Evolutionary conservation across 2,113 vertebrate species (phyloP), one percentile per base, ranked within the genome.

Genomic region (Pristiophorus japonicus): DNA sequence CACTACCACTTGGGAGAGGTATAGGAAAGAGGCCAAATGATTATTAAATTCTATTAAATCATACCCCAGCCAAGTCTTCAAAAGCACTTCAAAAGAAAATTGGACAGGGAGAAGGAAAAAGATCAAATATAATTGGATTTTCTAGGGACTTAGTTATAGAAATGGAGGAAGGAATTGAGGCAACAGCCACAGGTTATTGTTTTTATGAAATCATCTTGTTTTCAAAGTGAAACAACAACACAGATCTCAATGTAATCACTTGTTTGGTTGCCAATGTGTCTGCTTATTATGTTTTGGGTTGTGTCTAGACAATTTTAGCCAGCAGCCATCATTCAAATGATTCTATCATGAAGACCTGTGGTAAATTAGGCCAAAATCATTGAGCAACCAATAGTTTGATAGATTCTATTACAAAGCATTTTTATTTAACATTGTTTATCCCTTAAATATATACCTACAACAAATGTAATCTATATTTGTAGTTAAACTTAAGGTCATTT

Each of bases 371-470:
- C 11, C 51, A 90, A 42, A 88, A 62, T n/a, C 62, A 34, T n/a
- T 62, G 30, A 59, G 30, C 27, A 90, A 90, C 27, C 45, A 88
- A 55, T 20, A 10, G 24, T 51, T 88, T 88, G 38, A 55, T 88
- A 22, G 81, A 85, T 85, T 45, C 5, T 47, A 1, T 90, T 34
- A 34, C 30, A 62, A 90, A 3, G 51, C 10, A 62, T 88, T 59
- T 90, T 90, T 90, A 90, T 62, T 27, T 90, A 62, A 90, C 30
- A 90, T 81, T 81, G 75, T 81, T 81, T 38, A 81, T 62, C 27
- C 62, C 55, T 27, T n/a, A 90, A 90, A 90, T 14, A 62, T 62
- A 62, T 38, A 78, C 14, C 3, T 78, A 38, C n/a, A 18, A 51
- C 30, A 59, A 62, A 90, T n/a, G 62, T 90, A 34, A 62, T 16